Base-by-base conservation (phyloP, 2,888 invertebrate genomes). In the Cremastinae sp. region DNA sequence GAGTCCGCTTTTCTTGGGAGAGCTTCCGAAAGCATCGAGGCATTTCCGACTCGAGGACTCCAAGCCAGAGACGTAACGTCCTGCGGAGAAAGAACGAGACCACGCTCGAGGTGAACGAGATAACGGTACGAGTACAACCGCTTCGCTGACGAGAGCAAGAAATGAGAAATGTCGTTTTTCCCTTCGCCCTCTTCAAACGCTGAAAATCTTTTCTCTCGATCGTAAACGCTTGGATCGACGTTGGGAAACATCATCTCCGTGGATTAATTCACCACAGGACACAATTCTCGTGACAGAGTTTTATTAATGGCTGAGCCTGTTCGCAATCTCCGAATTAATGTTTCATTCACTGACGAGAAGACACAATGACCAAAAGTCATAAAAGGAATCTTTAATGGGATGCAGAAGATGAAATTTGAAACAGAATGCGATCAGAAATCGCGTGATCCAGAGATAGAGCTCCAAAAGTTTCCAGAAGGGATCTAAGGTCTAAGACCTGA, bases 161-260 rank as follows among this genome's bases (percentile, higher is more conserved):
- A 88, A 89, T 89, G 88, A 89, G 89, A 89, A 88, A 88, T 88
- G 87, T 88, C 87, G 87, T 86, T 87, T 81, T 81, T 59, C 64
- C 45, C 22, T 56, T 56, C 39, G 28, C 14, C 18, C 28, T 10
- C 43, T 35, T 37, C 37, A 14, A 35, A 71, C 55, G 56, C 49
- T 59, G 37, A n/a, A 37, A 12, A 56, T 49, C 49, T 10, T 7
- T 39, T 47, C 2, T 16, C 43, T 37, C 18, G 53, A 53, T 43
- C 53, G 12, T 53, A 16, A 0, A 16, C n/a, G 12, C 4, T 12
- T 22, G 20, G 37, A 5, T 53, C 9, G 16, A 8, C 4, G 22
- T 49, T 5, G 20, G 7, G 53, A 5, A 12, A 22, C 45, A 45
- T 41, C 43, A 18, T n/a, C n/a, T n/a, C n/a, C n/a, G n/a, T n/a